Percentiles rank a stretch among this genome's conserved stretches.
These are phyloP conservation scores for Hycleus phaleratus DNA, from an alignment of 1,140 invertebrate species.

Conservation along the genomic window DNA sequence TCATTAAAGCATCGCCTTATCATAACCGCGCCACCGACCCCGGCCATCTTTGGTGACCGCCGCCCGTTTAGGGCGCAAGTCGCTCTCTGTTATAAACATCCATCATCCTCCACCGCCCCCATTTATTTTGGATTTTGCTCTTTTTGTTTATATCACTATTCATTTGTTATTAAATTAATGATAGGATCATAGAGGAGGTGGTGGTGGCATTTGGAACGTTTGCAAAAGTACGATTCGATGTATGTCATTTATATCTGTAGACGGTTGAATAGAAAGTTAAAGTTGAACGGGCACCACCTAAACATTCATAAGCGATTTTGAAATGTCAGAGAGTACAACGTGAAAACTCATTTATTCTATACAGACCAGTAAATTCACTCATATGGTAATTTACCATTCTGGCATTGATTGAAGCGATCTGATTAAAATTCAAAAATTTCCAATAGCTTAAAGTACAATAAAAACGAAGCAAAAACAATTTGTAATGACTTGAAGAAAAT, in stretches of 20 bases:
- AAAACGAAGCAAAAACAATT: too few species aligned
- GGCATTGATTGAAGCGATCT: too few species aligned
- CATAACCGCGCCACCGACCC: slow-evolving; percentile 42
- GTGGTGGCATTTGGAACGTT: background rate
- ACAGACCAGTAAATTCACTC: slow-evolving; percentile 3
- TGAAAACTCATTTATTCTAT: slow-evolving; percentile 28
- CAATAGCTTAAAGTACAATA: too few species aligned
- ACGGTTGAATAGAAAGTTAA: slow-evolving; percentile 25
- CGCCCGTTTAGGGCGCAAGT: slow-evolving; percentile 17
- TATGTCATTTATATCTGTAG: slow-evolving; percentile 37
- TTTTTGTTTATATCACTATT: too few species aligned
- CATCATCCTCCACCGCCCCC: slow-evolving; percentile 19
- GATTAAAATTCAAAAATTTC: too few species aligned
- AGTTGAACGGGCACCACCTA: slow-evolving; percentile 24
- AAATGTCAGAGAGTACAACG: slow-evolving; percentile 29
- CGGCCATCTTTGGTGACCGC: slow-evolving; percentile 45
- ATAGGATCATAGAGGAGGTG: too few species aligned
- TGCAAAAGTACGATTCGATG: slow-evolving; percentile 36
- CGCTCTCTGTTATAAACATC: slow-evolving; percentile 6
- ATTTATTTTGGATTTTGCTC: slow-evolving; percentile 13
- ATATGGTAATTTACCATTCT: slow-evolving; percentile 1
- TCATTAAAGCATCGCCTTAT: slow-evolving; percentile 48
- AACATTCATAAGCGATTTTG: slow-evolving; percentile 36
- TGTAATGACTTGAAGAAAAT: too few species aligned
- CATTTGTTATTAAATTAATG: too few species aligned